phyloP scores from a whole-genome alignment of 2,888 invertebrate genomes.

The Drosophila sordidula region DNA sequence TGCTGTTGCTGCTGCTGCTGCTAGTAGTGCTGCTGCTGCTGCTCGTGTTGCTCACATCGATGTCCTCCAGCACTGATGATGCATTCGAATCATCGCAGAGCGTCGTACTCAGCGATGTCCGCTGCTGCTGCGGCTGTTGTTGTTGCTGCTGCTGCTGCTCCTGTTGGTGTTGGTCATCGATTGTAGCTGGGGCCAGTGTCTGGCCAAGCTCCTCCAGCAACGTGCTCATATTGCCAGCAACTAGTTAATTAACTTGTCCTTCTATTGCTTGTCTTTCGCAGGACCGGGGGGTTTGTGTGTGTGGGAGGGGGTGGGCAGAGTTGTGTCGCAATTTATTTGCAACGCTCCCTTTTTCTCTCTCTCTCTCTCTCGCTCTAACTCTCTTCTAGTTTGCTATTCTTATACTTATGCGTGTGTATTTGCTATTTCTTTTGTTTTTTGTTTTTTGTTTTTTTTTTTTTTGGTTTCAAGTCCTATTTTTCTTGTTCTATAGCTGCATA shows the following conservation, averaged over 20 bases:
- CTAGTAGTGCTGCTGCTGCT: conserved; percentile 55
- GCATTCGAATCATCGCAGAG: conserved; percentile 58
- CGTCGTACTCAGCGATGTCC: conserved; percentile 27
- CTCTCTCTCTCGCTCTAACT: background rate
- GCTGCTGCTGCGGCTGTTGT: conserved; percentile 21
- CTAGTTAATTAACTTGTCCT: conserved; percentile 7
- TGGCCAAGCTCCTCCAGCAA: conserved; percentile 54
- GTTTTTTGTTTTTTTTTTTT: conserved; percentile 12
- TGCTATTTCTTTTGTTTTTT: conserved; percentile 4
- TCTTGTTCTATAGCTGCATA: conserved; percentile 41
- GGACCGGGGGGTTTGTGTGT: background rate
- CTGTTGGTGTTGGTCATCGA: conserved; percentile 32
- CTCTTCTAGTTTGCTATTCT: background rate
- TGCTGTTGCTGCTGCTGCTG: conserved; percentile 45
- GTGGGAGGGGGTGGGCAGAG: conserved; percentile 21
- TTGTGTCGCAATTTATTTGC: conserved; percentile 9
- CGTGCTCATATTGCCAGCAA: conserved; percentile 48
- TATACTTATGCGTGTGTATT: conserved; percentile 1
- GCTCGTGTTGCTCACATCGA: conserved; percentile 64
- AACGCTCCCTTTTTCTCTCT: background rate
- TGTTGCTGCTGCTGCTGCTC: conserved; percentile 3
- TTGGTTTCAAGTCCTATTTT: conserved; percentile 36
- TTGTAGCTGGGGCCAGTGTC: conserved; percentile 30
- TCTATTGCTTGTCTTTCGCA: conserved; percentile 4
- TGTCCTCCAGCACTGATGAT: conserved; percentile 58